A percentile compares a stretch with the other conserved stretches of the same genome.
phyloP scores from a whole-genome alignment of 1,140 invertebrate genomes.

The Drosophila miranda region DNA sequence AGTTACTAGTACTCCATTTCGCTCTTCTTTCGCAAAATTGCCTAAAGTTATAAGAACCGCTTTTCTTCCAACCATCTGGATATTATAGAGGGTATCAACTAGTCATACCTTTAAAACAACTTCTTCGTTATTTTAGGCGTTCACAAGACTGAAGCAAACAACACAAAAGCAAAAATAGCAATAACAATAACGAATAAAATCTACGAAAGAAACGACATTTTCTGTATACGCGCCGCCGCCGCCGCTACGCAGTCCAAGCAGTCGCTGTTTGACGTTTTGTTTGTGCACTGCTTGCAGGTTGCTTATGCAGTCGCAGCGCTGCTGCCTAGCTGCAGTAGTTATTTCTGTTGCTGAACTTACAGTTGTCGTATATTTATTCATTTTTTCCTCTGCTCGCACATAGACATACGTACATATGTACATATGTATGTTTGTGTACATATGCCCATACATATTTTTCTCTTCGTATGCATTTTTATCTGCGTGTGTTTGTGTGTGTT shows the following conservation, averaged over 20 bases:
- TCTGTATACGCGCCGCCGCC: slow-evolving; percentile 50
- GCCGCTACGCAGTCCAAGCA: slow-evolving; percentile 17
- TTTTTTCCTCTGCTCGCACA: slow-evolving; percentile 50
- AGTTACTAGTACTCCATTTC: no score
- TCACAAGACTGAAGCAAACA: slow-evolving; percentile 62
- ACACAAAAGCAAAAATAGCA: slow-evolving; percentile 28
- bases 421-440: background rate
- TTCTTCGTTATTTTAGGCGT: slow-evolving; percentile 66
- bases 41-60: no score
- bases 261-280: slow-evolving; percentile 38
- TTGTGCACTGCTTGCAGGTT: slow-evolving; percentile 41
- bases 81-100: slow-evolving; percentile 18
- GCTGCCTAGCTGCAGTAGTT: slow-evolving; percentile 16
- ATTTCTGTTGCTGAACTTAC: slow-evolving; percentile 61
- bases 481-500: slow-evolving; percentile 60
- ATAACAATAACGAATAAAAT: slow-evolving; percentile 27
- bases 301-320: slow-evolving; percentile 23
- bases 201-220: slow-evolving; percentile 61
- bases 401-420: slow-evolving; percentile 28
- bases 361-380: slow-evolving; percentile 57
- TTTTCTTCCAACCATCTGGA: background rate
- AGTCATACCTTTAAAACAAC: slow-evolving; percentile 23
- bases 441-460: slow-evolving; percentile 29
- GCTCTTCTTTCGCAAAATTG: no score
- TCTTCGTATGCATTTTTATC: slow-evolving; percentile 73